These are phyloP conservation scores for Dipodomys spectabilis DNA, from an alignment of 2,113 vertebrate species.

Conservation along the genomic window DNA sequence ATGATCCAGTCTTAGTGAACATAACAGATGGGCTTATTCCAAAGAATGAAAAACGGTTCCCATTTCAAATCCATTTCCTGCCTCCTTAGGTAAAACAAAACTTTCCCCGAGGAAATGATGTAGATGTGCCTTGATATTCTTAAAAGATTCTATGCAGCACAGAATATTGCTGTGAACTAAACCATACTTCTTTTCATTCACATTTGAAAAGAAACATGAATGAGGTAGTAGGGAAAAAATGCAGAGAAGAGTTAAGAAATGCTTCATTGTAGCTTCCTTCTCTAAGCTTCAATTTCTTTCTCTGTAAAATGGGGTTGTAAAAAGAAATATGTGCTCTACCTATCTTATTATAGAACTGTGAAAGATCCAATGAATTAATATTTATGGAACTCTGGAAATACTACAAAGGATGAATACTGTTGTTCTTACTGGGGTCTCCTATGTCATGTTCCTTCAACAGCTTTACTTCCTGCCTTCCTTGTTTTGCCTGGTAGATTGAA, in stretches of 20 bases:
- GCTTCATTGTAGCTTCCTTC: slow-evolving; percentile 26
- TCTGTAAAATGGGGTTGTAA: slow-evolving; percentile 13
- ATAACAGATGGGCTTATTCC: slow-evolving; percentile 60
- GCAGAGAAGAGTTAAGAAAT: not conserved
- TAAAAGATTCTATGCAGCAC: slow-evolving; percentile 52
- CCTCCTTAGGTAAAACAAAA: slow-evolving; percentile 69
- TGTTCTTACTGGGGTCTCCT: not conserved
- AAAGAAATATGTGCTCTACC: not conserved
- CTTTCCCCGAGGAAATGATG: slow-evolving; percentile 72
- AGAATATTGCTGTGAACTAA: slow-evolving; percentile 50
- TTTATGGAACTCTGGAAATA: not conserved
- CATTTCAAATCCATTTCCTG: slow-evolving; percentile 70
- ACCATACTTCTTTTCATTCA: slow-evolving; percentile 51
- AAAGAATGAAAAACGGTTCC: slow-evolving; percentile 71
- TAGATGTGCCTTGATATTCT: slow-evolving; percentile 46
- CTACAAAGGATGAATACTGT: not conserved
- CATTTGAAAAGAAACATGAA: slow-evolving; percentile 47
- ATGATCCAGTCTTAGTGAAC: slow-evolving; percentile 47
- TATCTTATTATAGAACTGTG: not conserved
- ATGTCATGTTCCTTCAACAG: not conserved
- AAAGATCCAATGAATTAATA: not conserved
- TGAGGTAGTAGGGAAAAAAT: not conserved
- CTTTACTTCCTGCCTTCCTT: not conserved
- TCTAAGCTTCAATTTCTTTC: not conserved
- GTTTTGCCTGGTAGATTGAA: not conserved